Base-by-base conservation (phyloP, 2,113 vertebrate species). In the Orycteropus afer region DNA sequence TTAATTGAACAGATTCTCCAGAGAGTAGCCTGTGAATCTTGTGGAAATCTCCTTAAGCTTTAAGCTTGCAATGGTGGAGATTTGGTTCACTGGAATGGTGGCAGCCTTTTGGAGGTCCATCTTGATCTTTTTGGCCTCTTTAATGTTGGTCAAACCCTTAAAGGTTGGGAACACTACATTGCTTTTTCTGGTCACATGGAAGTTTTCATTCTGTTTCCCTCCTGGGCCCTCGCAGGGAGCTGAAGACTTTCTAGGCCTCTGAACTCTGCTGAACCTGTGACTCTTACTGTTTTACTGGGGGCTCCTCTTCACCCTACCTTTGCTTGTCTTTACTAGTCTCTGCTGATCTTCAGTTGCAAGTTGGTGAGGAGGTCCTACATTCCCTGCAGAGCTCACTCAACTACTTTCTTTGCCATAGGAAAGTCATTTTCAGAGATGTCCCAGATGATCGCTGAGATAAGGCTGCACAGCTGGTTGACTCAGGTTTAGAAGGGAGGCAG, bases 81-180 rank as follows among this genome's bases (percentile, higher is more conserved):
- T 99, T 91, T 99, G 99, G 96, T 99, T 99, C 96, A 99, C 99
- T 7, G 99, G 99, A 97, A 99, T 99, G 4, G 98, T 98, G 69
- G 99, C 99, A 0, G 99, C 99, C 97, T 99, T 99, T 98, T 99
- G 99, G 4, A 99, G 98, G 83, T 99, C 99, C 98, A 99, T 98
- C 97, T 99, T 99, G 91, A 99, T 97, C 95, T 99, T 99, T 95
- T 99, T 99, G 7, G 98, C 98, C 99, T 99, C 22, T 22, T n/a
- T n/a, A n/a, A n/a, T n/a, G n/a, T n/a, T n/a, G n/a, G n/a, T n/a
- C n/a, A n/a, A n/a, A n/a, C n/a, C n/a, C n/a, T n/a, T n/a, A n/a
- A n/a, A n/a, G n/a, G n/a, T n/a, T n/a, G n/a, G n/a, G n/a, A n/a
- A n/a, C n/a, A n/a, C n/a, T n/a, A n/a, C n/a, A n/a, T n/a, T n/a